Percentiles rank a stretch among this genome's conserved stretches.
These are phyloP conservation scores for Hozukius guyotensis DNA, from an alignment of 2,797 vertebrate genomes.

Conservation along the genomic window DNA sequence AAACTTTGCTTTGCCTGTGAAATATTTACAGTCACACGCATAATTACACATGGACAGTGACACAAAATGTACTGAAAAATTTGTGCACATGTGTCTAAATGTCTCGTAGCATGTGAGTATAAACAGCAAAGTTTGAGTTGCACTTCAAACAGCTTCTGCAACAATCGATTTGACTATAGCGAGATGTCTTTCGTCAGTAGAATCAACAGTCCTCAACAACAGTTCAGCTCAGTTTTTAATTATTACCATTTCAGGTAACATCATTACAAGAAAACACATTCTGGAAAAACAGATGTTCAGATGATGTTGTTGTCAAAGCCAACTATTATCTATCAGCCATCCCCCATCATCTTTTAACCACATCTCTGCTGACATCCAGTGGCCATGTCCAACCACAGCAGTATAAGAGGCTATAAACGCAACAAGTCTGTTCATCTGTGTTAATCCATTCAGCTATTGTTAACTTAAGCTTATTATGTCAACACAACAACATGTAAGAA, in stretches of 20 bases:
- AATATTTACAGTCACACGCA: not conserved
- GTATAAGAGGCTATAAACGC: not conserved
- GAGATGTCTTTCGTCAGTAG: not conserved
- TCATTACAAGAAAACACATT: not conserved
- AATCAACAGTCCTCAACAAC: not conserved
- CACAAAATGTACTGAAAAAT: not conserved
- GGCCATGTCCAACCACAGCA: slow-evolving; percentile 39
- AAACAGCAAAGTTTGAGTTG: not conserved
- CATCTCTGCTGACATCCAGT: slow-evolving; percentile 71
- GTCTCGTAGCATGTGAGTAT: not conserved
- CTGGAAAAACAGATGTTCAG: slow-evolving; percentile 22
- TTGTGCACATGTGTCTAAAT: not conserved
- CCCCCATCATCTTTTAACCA: not conserved
- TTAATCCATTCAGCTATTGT: not conserved
- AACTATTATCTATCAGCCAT: not conserved
- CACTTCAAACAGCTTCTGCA: not conserved
- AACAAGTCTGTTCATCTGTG: not conserved
- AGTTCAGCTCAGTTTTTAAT: not conserved
- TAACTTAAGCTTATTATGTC: too few relatives aligned
- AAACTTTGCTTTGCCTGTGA: not conserved
- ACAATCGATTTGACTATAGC: not conserved
- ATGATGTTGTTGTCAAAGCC: not conserved
- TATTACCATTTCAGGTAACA: not conserved
- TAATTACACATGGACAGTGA: not conserved
- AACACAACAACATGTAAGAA: not conserved